These are phyloP conservation scores for Protaetia brevitarsis DNA, from an alignment of 1,140 invertebrate genomes.

Conservation along the genomic window DNA sequence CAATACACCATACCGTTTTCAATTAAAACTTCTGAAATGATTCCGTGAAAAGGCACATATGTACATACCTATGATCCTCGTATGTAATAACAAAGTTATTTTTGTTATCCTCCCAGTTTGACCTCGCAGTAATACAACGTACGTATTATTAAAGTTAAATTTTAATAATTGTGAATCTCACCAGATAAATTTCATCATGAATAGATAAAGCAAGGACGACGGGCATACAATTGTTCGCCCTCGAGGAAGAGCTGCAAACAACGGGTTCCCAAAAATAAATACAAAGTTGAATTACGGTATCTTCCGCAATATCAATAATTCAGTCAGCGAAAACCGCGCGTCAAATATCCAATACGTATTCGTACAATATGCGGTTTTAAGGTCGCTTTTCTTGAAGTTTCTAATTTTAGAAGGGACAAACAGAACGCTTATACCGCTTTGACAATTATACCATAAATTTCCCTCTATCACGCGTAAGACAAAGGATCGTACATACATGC, in stretches of 20 bases:
- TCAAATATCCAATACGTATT: background rate
- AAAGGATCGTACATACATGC: background rate
- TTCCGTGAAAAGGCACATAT: too few relatives aligned
- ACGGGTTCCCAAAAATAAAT: background rate
- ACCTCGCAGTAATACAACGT: too few relatives aligned
- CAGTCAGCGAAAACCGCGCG: background rate
- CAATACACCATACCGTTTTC: too few relatives aligned
- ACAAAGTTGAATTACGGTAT: background rate
- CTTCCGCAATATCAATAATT: background rate
- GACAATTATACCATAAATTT: background rate
- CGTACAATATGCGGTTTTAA: background rate
- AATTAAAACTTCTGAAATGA: too few relatives aligned
- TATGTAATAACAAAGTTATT: too few relatives aligned
- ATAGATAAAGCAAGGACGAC: background rate
- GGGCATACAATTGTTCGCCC: background rate
- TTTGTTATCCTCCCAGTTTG: too few relatives aligned
- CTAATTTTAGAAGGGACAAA: constrained; percentile 3
- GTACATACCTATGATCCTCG: too few relatives aligned
- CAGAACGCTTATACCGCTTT: background rate
- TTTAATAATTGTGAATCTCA: too few relatives aligned
- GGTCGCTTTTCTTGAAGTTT: background rate
- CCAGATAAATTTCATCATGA: background rate
- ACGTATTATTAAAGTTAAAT: too few relatives aligned
- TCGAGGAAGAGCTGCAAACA: background rate
- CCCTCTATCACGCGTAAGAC: background rate